Conservation (phyloP, 1,140 invertebrate genomes). For the Nymphalis io region DNA sequence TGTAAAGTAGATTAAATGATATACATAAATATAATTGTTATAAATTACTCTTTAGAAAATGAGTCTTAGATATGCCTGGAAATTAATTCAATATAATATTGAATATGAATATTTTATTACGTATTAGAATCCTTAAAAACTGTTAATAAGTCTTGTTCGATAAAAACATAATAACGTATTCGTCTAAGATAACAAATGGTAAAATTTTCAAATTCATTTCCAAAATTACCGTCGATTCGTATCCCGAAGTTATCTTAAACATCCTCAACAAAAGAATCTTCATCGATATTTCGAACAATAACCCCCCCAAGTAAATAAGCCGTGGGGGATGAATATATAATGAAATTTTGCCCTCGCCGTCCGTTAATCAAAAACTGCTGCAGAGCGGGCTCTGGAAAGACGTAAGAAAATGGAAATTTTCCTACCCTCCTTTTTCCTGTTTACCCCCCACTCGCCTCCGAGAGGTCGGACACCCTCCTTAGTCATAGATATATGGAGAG, state of each 20-base stretch:
- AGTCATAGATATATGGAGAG: constrained; percentile 37
- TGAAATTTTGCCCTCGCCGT: constrained; percentile 75
- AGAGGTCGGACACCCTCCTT: constrained; percentile 69
- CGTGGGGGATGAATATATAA: constrained; percentile 75
- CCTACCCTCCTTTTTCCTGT: constrained; percentile 79
- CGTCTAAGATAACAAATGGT: too few relatives aligned
- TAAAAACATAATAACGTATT: too few relatives aligned
- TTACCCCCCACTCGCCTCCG: constrained; percentile 54
- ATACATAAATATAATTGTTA: too few relatives aligned
- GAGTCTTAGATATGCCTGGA: too few relatives aligned
- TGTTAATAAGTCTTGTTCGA: too few relatives aligned
- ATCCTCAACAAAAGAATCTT: constrained; percentile 47
- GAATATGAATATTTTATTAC: too few relatives aligned
- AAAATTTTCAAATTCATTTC: too few relatives aligned
- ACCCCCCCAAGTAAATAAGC: constrained; percentile 68
- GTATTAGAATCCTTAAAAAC: too few relatives aligned
- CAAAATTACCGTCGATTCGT: not conserved
- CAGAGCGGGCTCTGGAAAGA: constrained; percentile 69
- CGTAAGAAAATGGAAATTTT: constrained; percentile 81
- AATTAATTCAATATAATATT: too few relatives aligned
- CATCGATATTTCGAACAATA: constrained; percentile 46
- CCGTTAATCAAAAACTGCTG: constrained; percentile 80
- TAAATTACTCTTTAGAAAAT: too few relatives aligned
- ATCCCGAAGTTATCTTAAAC: constrained; percentile 33
- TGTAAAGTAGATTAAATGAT: too few relatives aligned